Conservation (phyloP, 2,888 invertebrate genomes). For the Bimastos eiseni region DNA sequence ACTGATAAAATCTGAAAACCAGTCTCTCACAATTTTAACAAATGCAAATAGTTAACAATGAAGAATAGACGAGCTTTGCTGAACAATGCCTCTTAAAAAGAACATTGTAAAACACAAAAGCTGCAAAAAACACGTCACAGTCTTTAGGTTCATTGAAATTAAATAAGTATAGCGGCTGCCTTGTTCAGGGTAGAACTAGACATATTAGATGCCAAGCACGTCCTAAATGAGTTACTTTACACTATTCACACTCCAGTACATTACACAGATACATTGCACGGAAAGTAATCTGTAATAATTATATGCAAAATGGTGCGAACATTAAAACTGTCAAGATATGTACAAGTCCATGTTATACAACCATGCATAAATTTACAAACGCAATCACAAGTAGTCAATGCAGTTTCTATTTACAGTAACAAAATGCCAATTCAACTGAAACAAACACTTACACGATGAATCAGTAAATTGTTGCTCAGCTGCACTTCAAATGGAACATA, state of each 20-base stretch:
- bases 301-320: background rate
- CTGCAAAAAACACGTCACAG: background rate
- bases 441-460: background rate
- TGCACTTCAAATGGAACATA: background rate
- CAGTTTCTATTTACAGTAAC: background rate
- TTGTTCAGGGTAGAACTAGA: background rate
- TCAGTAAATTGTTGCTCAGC: background rate
- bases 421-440: background rate
- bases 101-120: background rate
- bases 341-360: background rate
- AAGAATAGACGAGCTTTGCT: background rate
- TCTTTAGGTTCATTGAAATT: background rate
- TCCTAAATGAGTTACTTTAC: background rate
- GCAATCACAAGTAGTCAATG: background rate
- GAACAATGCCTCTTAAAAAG: background rate
- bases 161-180: slow-evolving; percentile 4
- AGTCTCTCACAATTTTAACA: no score
- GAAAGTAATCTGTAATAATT: background rate
- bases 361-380: background rate
- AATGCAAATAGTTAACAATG: background rate
- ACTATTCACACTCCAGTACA: background rate
- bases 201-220: background rate
- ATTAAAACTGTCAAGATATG: background rate
- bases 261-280: background rate
- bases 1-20: background rate